phyloP scores from a whole-genome alignment of 2,113 vertebrate species.

The Hystrix cristata region DNA sequence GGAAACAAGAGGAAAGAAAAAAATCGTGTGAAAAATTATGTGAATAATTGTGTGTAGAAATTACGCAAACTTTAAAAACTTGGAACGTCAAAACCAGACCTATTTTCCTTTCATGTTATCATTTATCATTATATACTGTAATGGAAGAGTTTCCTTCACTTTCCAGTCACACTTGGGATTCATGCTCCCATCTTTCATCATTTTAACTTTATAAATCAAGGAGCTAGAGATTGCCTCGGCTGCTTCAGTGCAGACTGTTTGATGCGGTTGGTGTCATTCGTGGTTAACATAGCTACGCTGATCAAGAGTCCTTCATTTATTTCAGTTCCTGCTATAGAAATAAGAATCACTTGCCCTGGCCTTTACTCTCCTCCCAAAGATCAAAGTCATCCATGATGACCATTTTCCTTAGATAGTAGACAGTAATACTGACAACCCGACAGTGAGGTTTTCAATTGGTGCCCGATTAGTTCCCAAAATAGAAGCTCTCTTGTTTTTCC shows the following conservation, averaged over 20 bases:
- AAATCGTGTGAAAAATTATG: no score
- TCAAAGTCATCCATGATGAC: constrained; percentile 74
- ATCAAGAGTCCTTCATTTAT: constrained; percentile 72
- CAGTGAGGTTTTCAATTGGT: constrained; percentile 80
- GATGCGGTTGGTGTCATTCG: constrained; percentile 63
- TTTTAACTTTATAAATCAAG: constrained; percentile 75
- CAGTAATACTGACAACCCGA: constrained; percentile 69
- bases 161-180: constrained; percentile 57
- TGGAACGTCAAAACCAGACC: background rate
- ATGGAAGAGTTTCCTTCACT: constrained; percentile 67
- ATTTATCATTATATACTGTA: constrained; percentile 30
- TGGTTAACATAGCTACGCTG: background rate
- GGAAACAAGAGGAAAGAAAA: background rate
- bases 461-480: constrained; percentile 73
- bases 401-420: constrained; percentile 79
- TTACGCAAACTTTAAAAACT: background rate
- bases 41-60: constrained; percentile 13
- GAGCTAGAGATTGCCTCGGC: constrained; percentile 75
- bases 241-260: constrained; percentile 56
- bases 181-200: constrained; percentile 66
- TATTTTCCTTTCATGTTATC: constrained; percentile 73
- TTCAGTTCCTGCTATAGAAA: constrained; percentile 70
- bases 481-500: constrained; percentile 80
- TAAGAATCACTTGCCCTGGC: constrained; percentile 54
- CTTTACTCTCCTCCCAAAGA: constrained; percentile 80